A percentile compares a stretch with the other conserved stretches of the same genome.
These are phyloP conservation scores for Poecilia latipinna DNA, from an alignment of 2,113 vertebrate genomes.

Conservation along the genomic window DNA sequence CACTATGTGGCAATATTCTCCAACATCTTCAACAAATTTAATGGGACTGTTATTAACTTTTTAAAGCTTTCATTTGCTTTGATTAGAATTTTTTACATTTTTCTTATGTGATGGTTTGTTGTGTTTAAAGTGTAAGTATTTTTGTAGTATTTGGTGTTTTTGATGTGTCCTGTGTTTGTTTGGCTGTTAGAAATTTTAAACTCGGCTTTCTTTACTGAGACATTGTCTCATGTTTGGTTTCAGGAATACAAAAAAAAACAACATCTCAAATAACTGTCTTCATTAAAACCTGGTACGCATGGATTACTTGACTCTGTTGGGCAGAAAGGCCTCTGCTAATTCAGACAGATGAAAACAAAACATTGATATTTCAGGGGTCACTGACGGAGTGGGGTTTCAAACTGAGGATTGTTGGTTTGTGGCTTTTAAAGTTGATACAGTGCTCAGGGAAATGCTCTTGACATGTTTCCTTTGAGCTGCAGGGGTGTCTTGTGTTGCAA, in stretches of 20 bases:
- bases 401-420: constrained; percentile 16
- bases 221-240: constrained; percentile 51
- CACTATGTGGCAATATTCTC: too few relatives aligned
- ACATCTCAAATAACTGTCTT: constrained; percentile 46
- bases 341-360: constrained; percentile 60
- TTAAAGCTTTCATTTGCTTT: too few relatives aligned
- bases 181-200: not conserved
- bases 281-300: constrained; percentile 47
- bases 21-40: too few relatives aligned
- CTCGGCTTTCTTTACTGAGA: constrained; percentile 6
- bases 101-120: too few relatives aligned
- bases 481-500: constrained; percentile 7
- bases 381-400: constrained; percentile 4
- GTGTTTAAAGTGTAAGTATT: too few relatives aligned
- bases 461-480: constrained; percentile 4
- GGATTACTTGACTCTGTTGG: constrained; percentile 45
- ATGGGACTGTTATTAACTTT: too few relatives aligned
- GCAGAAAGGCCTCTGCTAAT: constrained; percentile 40
- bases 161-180: not conserved
- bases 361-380: constrained; percentile 46
- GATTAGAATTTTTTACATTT: too few relatives aligned
- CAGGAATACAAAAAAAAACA: constrained; percentile 53
- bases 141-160: not conserved
- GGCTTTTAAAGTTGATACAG: constrained; percentile 1
- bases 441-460: constrained; percentile 2